phyloP scores from a whole-genome alignment of 2,797 vertebrate genomes.

The Phrynocephalus forsythii region DNA sequence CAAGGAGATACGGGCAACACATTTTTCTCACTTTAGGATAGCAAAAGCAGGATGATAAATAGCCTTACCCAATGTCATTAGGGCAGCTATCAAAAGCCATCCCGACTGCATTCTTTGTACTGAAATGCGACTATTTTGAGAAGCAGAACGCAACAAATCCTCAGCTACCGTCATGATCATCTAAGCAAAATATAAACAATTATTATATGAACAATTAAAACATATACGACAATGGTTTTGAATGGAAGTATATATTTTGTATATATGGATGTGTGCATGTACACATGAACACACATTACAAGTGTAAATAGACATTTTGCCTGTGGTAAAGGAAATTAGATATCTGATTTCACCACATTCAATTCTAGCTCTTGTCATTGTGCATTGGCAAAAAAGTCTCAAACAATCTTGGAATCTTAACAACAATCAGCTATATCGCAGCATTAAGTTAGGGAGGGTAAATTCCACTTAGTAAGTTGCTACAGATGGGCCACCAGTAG shows the following conservation, averaged over 20 bases:
- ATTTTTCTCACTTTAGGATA: slow-evolving; percentile 11
- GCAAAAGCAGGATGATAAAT: slow-evolving; percentile 22
- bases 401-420: neutral
- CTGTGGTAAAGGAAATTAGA: neutral
- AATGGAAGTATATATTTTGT: neutral
- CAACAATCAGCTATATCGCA: neutral
- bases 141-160: slow-evolving; percentile 89
- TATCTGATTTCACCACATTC: neutral
- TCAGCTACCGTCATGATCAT: slow-evolving; percentile 88
- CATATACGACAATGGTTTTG: slow-evolving; percentile 11
- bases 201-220: slow-evolving; percentile 36
- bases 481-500: neutral
- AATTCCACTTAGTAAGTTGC: neutral
- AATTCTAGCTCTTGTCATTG: neutral
- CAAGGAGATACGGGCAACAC: neutral
- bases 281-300: neutral
- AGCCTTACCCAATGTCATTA: slow-evolving; percentile 88
- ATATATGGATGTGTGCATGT: neutral
- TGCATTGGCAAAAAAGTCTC: neutral
- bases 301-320: neutral
- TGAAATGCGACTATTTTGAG: slow-evolving; percentile 90
- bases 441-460: neutral
- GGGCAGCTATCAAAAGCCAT: slow-evolving; percentile 88
- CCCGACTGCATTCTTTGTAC: slow-evolving; percentile 89
- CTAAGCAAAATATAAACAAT: slow-evolving; percentile 74